Conservation (phyloP, 2,888 invertebrate genomes). For the Andrena haemorrhoa region DNA sequence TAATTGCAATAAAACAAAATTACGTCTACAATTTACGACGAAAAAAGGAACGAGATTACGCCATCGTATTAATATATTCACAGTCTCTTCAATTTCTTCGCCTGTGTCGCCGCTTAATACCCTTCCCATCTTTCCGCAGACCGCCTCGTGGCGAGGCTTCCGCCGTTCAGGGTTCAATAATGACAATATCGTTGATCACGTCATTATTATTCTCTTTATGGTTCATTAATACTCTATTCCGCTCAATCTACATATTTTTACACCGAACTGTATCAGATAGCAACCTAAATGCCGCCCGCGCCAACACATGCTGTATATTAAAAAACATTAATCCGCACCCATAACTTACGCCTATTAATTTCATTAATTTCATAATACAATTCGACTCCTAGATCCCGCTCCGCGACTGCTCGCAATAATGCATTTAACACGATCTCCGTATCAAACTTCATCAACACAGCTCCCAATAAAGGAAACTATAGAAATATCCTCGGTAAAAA, state of each 20-base stretch:
- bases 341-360: background rate
- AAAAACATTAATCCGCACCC: background rate
- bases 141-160: background rate
- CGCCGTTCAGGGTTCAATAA: background rate
- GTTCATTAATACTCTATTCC: background rate
- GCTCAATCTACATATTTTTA: constrained; percentile 2
- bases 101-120: background rate
- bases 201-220: background rate
- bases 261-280: background rate
- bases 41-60: constrained; percentile 29
- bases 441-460: background rate
- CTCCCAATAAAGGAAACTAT: background rate
- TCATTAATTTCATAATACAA: background rate
- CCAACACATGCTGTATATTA: background rate
- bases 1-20: constrained; percentile 67
- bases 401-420: too few species aligned
- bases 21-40: constrained; percentile 55
- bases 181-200: background rate
- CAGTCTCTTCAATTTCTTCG: background rate
- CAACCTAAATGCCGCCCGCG: background rate
- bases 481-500: background rate
- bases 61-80: constrained; percentile 3
- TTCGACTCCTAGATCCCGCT: too few species aligned
- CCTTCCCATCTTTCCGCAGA: background rate
- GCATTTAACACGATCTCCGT: background rate